Evolutionary conservation across 2,888 invertebrate genomes (phyloP).

Genomic region (Agrochola circellaris): DNA sequence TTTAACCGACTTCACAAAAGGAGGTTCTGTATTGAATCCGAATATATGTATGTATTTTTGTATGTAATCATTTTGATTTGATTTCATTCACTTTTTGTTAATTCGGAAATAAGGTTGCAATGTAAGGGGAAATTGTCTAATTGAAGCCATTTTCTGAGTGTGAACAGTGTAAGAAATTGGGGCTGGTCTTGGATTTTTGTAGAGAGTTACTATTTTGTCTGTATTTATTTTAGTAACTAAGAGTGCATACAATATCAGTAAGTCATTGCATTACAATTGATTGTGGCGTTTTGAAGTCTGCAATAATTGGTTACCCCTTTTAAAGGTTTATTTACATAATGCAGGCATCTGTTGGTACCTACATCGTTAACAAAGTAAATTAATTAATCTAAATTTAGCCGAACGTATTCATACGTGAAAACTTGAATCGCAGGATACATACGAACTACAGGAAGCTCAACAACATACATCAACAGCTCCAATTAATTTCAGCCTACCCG

Average conservation of each 20-base stretch:
- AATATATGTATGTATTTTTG: background rate
- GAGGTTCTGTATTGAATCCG: background rate
- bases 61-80: background rate
- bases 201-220: background rate
- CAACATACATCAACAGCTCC: constrained; percentile 25
- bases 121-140: too few species aligned
- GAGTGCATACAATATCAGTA: background rate
- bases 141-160: background rate
- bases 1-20: background rate
- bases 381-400: background rate
- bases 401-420: background rate
- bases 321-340: background rate
- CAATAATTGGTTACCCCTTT: background rate
- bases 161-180: background rate
- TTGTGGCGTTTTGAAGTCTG: background rate
- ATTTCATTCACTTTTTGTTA: background rate
- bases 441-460: background rate
- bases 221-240: background rate
- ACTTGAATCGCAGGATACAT: background rate
- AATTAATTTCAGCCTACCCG: constrained; percentile 17
- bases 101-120: background rate
- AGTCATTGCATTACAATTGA: background rate
- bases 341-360: background rate
- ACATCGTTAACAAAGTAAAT: background rate
- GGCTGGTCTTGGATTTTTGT: too few species aligned